A percentile compares a stretch with the other conserved stretches of the same genome.
phyloP scores from a whole-genome alignment of 2,113 vertebrate species.

The Cynoglossus semilaevis region DNA sequence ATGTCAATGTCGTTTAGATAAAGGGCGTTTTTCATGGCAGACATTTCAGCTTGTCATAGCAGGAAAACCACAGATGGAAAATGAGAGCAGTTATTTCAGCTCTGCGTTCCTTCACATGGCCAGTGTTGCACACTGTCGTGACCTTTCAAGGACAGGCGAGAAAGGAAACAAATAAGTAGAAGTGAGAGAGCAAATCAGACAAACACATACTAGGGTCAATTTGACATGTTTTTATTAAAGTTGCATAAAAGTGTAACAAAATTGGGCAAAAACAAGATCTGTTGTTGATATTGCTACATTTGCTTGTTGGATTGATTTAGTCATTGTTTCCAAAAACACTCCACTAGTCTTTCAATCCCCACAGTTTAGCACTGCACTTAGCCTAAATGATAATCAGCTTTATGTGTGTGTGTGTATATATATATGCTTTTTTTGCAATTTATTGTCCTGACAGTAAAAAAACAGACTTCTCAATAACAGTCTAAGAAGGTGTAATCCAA shows the following conservation, averaged over 20 bases:
- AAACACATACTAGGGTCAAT: constrained; percentile 26
- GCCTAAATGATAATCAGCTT: constrained; percentile 53
- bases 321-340: constrained; percentile 58
- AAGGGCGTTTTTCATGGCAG: constrained; percentile 9
- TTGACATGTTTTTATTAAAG: constrained; percentile 81
- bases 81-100: not conserved
- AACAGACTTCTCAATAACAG: constrained; percentile 70
- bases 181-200: too few species aligned
- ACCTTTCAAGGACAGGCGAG: too few species aligned
- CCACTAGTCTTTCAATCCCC: constrained; percentile 28
- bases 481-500: constrained; percentile 68
- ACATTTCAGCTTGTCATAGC: constrained; percentile 17
- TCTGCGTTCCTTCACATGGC: not conserved
- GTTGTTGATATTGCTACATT: constrained; percentile 80
- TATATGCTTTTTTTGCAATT: constrained; percentile 47
- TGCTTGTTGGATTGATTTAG: constrained; percentile 63
- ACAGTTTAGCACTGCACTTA: constrained; percentile 61
- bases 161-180: too few species aligned
- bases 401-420: constrained; percentile 31
- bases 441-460: constrained; percentile 65
- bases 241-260: constrained; percentile 85
- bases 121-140: not conserved
- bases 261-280: constrained; percentile 75
- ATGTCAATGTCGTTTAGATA: constrained; percentile 8
- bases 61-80: not conserved